Evolutionary conservation across 2,888 invertebrate genomes (phyloP).

Genomic region (Rotaria socialis): DNA sequence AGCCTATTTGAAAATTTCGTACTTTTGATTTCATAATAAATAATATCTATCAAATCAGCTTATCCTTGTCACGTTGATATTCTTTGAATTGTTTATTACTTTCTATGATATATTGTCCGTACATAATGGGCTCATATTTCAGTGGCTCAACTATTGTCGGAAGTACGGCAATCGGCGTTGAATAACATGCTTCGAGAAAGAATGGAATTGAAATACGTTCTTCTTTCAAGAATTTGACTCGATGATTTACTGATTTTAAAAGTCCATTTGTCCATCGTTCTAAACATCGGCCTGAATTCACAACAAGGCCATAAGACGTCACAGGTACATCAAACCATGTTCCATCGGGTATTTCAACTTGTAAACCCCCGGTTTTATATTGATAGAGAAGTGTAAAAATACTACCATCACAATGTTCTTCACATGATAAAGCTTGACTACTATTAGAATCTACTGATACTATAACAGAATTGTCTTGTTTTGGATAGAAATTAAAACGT

Average conservation of each 20-base stretch:
- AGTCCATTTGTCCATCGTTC: not conserved
- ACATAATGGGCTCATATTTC: not conserved
- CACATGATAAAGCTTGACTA: slow-evolving; percentile 14
- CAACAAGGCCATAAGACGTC: not conserved
- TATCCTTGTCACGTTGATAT: not conserved
- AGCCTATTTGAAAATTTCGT: not conserved
- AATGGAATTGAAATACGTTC: slow-evolving; percentile 22
- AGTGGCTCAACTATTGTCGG: not conserved
- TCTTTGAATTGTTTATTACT: slow-evolving; percentile 10
- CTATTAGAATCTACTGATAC: not conserved
- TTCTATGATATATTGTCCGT: slow-evolving; percentile 7
- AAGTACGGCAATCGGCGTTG: not conserved
- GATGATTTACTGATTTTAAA: slow-evolving; percentile 26
- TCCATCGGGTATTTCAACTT: not conserved
- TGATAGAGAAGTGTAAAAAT: slow-evolving; percentile 17
- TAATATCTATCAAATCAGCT: not conserved
- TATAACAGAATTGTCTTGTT: not conserved
- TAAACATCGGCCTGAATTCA: not conserved
- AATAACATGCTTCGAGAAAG: not conserved
- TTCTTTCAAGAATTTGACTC: slow-evolving; percentile 27
- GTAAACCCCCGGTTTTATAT: not conserved
- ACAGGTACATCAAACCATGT: slow-evolving; percentile 3
- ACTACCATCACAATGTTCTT: slow-evolving; percentile 14
- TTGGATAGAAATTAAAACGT: not conserved
- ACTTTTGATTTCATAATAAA: not conserved